Evolutionary conservation across 2,113 vertebrate species (phyloP).

Genomic region (Microtus oregoni): DNA sequence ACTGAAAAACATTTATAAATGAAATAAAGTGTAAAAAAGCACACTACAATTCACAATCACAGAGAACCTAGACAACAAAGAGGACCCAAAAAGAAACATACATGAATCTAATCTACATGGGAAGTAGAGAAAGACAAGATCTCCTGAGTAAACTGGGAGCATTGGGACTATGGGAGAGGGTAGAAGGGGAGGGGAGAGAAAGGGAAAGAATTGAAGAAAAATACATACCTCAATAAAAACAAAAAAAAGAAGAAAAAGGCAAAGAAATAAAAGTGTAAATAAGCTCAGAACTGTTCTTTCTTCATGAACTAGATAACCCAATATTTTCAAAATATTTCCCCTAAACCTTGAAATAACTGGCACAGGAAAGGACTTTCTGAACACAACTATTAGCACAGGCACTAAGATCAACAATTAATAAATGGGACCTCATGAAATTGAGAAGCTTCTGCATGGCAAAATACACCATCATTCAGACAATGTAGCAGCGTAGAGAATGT

Average conservation of each 20-base stretch:
- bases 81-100: no score
- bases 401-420: neutral
- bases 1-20: neutral
- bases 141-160: no score
- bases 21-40: neutral
- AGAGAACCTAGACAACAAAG: no score
- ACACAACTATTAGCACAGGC: neutral
- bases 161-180: no score
- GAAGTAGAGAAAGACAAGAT: no score
- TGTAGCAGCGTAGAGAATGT: neutral
- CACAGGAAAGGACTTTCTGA: neutral
- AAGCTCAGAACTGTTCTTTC: neutral
- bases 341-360: neutral
- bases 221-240: no score
- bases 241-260: no score
- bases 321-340: neutral
- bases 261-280: neutral
- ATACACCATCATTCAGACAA: neutral
- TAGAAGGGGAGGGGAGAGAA: no score
- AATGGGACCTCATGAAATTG: neutral
- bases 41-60: no score
- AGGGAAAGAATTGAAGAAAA: no score
- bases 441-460: neutral
- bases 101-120: no score
- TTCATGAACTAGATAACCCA: neutral